Evolutionary conservation across 1,140 invertebrate species (phyloP), one percentile per base, ranked within the genome.

Genomic region (Antheraea pernyi): DNA sequence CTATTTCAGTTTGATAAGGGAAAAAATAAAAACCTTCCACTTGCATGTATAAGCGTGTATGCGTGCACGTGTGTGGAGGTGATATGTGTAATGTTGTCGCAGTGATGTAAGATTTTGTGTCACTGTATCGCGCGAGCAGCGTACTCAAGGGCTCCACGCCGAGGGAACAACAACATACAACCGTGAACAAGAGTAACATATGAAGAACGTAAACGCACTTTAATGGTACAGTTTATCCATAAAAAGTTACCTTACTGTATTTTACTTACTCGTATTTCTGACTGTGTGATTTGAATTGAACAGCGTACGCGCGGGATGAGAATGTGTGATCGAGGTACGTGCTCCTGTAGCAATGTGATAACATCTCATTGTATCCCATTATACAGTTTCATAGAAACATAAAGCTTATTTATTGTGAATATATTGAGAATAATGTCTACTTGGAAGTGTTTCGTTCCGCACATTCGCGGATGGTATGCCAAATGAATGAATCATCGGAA

Each of bases 271-370:
- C 0, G 19, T 66, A 30, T 11, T 3, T n/a, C n/a, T 1, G 13
- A 59, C 8, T 59, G 48, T 67, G 74, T 75, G 76, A 76, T 83
- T 79, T 81, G 81, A 83, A 82, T 80, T 72, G 77, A 73, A 75
- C 63, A 68, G 42, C 46, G 46, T 53, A 53, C 46, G 70, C 66
- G 67, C 70, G 68, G 72, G 70, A 74, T 77, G 80, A 59, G 79
- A 70, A 75, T 76, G 76, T 74, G 30, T 73, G 71, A 78, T 75
- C 67, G 65, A 63, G 68, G 60, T 70, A 66, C 65, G 48, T 59
- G 65, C 65, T 58, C 18, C 39, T 22, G 46, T 53, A 19, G 65
- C 42, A 22, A 7, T 7, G 7, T 59, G 65, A 67, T 67, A 67
- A 67, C 65, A 67, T 67, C 65, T 67, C 65, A 66, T 73, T 69